Conservation (phyloP, 2,797 vertebrate genomes). For the Galagoides demidoff region DNA sequence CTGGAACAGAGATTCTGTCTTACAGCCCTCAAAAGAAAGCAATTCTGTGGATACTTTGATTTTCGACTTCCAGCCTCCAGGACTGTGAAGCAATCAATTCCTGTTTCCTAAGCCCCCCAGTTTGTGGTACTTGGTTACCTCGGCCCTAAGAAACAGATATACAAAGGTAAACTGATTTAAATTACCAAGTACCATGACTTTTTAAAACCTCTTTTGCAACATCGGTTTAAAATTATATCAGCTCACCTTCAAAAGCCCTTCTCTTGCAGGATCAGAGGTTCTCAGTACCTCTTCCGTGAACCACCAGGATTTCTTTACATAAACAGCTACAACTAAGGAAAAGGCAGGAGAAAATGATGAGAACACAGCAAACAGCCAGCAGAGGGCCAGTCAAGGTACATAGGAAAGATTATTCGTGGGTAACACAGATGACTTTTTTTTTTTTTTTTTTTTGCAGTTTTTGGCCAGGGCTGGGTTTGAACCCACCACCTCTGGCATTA, state of each 20-base stretch:
- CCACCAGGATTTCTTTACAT: slow-evolving; percentile 92
- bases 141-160: accelerated
- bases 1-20: background rate
- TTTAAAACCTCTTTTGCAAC: background rate
- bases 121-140: accelerated
- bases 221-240: background rate
- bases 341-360: background rate
- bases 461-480: too few species aligned
- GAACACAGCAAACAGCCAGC: accelerated
- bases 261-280: slow-evolving; percentile 88
- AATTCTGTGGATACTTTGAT: accelerated
- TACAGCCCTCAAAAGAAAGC: background rate
- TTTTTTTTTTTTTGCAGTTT: too few species aligned
- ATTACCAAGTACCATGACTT: accelerated
- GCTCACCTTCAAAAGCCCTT: slow-evolving; percentile 90
- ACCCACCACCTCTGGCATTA: too few species aligned
- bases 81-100: background rate
- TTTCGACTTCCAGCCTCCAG: background rate
- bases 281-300: slow-evolving; percentile 89
- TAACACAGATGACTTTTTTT: background rate
- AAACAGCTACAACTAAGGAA: slow-evolving; percentile 91
- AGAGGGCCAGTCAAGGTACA: background rate
- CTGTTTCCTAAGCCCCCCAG: background rate
- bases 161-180: background rate
- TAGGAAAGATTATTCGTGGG: background rate